Conservation (phyloP, 2,113 vertebrate species). For the Puma concolor region DNA sequence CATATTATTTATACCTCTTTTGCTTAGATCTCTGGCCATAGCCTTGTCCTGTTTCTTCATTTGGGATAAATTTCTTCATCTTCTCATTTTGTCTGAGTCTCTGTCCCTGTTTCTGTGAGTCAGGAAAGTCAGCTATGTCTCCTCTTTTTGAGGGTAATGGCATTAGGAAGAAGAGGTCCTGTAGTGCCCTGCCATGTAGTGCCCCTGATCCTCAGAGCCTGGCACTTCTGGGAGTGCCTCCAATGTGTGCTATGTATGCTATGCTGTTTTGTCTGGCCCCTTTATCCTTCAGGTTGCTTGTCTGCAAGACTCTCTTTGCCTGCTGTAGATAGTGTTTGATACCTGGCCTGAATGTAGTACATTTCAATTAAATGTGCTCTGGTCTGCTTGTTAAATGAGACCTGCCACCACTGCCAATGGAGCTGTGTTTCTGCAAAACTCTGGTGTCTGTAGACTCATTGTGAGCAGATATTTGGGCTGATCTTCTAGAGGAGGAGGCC, state of each 20-base stretch:
- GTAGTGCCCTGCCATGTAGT: not conserved
- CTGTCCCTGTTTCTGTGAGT: not conserved
- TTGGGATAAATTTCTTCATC: not conserved
- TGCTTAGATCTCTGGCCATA: not conserved
- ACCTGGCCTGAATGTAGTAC: not conserved
- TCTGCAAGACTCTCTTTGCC: not conserved
- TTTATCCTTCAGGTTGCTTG: not conserved
- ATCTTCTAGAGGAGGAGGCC: not conserved
- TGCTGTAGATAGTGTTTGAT: not conserved
- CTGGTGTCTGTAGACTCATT: not conserved
- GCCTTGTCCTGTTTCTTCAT: not conserved
- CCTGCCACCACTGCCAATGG: not conserved
- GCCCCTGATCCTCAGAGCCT: not conserved
- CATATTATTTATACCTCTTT: not conserved
- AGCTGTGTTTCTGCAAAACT: not conserved
- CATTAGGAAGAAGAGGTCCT: not conserved
- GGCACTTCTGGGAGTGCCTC: not conserved
- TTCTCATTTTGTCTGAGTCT: not conserved
- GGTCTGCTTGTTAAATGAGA: not conserved
- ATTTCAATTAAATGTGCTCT: too few species aligned
- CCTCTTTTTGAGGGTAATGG: not conserved
- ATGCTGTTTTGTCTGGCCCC: not conserved
- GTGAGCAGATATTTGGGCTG: not conserved
- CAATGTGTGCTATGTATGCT: not conserved
- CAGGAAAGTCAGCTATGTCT: not conserved